Percentiles rank a stretch among this genome's conserved stretches.
These are phyloP conservation scores for Drosophila parabipectinata DNA, from an alignment of 1,140 invertebrate species.

Conservation along the genomic window DNA sequence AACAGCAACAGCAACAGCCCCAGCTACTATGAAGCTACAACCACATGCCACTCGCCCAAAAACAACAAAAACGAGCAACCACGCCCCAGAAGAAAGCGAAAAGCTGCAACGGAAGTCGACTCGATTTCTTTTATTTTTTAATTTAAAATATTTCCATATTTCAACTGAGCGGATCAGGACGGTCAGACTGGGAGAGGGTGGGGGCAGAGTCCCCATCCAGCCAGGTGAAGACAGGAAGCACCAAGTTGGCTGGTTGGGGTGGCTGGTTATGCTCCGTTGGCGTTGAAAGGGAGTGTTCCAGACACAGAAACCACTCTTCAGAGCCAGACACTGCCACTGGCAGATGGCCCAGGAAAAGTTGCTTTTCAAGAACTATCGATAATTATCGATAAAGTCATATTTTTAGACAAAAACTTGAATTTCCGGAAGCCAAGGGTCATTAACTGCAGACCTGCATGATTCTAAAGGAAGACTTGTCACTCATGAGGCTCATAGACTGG, in stretches of 20 bases:
- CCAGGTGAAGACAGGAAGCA: conserved; percentile 20
- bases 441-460: no score
- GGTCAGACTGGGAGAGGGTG: neutral
- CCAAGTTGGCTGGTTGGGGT: conserved; percentile 22
- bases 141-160: conserved; percentile 56
- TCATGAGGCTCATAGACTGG: no score
- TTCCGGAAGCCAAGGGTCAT: no score
- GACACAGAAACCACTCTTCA: conserved; percentile 5
- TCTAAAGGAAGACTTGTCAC: no score
- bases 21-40: neutral
- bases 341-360: conserved; percentile 13
- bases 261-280: conserved; percentile 31
- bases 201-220: neutral
- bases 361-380: neutral
- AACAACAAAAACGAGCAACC: neutral
- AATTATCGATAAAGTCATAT: no score
- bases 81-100: conserved; percentile 38
- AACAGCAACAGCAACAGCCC: conserved; percentile 34
- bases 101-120: conserved; percentile 54
- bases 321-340: neutral
- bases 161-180: conserved; percentile 15
- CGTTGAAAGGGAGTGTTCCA: conserved; percentile 23
- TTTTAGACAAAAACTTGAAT: no score
- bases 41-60: conserved; percentile 30
- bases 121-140: conserved; percentile 57